Percentiles rank a stretch among this genome's conserved stretches.
Conservation (phyloP, 2,888 invertebrate species). For the Metopia argyrocephala region DNA sequence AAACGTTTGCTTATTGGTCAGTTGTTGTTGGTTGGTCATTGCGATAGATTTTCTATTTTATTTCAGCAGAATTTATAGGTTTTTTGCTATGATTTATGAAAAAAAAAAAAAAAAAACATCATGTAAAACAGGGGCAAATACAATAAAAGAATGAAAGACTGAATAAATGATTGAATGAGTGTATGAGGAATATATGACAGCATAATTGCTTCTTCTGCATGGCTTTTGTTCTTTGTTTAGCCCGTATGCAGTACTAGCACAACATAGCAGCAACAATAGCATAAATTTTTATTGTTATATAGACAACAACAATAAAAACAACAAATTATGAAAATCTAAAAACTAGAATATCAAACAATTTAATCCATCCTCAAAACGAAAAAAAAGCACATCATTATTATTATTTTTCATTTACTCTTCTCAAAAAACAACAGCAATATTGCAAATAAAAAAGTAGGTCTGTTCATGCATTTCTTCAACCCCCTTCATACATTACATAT, state of each 20-base stretch:
- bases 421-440: background rate
- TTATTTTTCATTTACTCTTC: slow-evolving; percentile 24
- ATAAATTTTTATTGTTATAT: slow-evolving; percentile 12
- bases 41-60: slow-evolving; percentile 7
- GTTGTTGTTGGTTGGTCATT: slow-evolving; percentile 33
- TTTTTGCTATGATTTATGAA: slow-evolving; percentile 11
- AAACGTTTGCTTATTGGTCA: too few relatives aligned
- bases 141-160: too few relatives aligned
- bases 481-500: too few relatives aligned
- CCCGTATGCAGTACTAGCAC: background rate
- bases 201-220: slow-evolving; percentile 61
- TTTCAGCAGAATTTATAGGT: too few relatives aligned
- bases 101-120: slow-evolving; percentile 15
- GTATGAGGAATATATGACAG: slow-evolving; percentile 58
- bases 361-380: slow-evolving; percentile 56
- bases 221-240: slow-evolving; percentile 56
- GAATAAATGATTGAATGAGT: too few relatives aligned
- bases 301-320: background rate
- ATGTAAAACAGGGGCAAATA: slow-evolving; percentile 38
- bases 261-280: background rate
- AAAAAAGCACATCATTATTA: too few relatives aligned
- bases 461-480: too few relatives aligned
- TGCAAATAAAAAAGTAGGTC: too few relatives aligned
- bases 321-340: too few relatives aligned
- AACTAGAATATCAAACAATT: slow-evolving; percentile 57